Percentiles rank a stretch among this genome's conserved stretches.
Conservation (phyloP, 2,797 vertebrate species). For the Australoheros facetus region DNA sequence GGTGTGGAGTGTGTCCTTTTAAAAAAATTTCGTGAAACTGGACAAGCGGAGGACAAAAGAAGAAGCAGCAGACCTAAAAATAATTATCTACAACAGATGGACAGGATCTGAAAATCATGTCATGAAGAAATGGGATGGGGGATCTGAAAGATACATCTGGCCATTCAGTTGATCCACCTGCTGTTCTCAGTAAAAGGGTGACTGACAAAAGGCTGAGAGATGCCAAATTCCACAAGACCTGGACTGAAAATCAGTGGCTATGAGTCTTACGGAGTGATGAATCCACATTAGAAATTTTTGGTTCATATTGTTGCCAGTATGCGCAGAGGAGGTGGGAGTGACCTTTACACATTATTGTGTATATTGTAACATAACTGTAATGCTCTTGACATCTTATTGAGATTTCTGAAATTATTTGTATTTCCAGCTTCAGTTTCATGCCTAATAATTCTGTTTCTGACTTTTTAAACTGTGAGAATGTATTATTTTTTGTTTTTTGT, state of each 20-base stretch:
- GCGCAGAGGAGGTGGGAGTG: background rate
- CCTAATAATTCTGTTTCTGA: background rate
- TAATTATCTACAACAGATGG: no score
- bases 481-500: background rate
- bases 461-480: background rate
- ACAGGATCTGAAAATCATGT: no score
- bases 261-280: no score
- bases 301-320: background rate
- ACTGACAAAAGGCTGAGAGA: no score
- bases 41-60: background rate
- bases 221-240: no score
- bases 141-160: no score
- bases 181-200: background rate
- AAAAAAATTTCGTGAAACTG: background rate
- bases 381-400: background rate
- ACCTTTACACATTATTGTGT: background rate
- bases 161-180: no score
- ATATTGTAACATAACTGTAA: background rate
- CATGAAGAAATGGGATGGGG: no score
- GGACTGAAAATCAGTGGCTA: no score
- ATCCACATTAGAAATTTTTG: no score
- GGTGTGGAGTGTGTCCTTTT: no score
- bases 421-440: background rate
- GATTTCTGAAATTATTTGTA: background rate
- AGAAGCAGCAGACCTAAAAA: background rate